phyloP scores from a whole-genome alignment of 2,113 vertebrate species.

The Poeciliopsis occidentalis region DNA sequence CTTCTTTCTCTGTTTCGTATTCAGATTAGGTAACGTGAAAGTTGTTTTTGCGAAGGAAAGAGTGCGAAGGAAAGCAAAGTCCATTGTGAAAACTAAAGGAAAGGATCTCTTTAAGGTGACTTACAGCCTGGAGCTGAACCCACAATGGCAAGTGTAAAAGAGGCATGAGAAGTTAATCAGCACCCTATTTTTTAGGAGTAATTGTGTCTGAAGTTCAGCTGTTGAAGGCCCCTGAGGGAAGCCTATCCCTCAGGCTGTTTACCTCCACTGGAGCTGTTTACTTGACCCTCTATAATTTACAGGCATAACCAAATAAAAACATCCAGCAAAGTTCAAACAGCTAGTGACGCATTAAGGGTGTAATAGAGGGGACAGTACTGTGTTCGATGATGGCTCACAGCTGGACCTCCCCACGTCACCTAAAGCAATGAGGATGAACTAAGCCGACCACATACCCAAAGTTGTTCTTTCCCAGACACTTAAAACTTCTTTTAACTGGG shows the following conservation, averaged over 20 bases:
- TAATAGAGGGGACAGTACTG: constrained; percentile 65
- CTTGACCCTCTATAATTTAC: constrained; percentile 81
- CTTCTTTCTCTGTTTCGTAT: constrained; percentile 51
- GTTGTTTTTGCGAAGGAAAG: constrained; percentile 35
- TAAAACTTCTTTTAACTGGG: constrained; percentile 28
- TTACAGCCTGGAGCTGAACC: constrained; percentile 22
- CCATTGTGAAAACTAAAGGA: constrained; percentile 48
- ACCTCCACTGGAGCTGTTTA: constrained; percentile 77
- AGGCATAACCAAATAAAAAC: constrained; percentile 77
- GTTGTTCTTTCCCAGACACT: constrained; percentile 45
- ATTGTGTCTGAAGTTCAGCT: constrained; percentile 51
- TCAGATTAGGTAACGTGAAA: constrained; percentile 57
- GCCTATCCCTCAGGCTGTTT: constrained; percentile 76
- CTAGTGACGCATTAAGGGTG: constrained; percentile 71
- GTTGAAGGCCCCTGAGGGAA: constrained; percentile 67
- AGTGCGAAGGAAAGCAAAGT: constrained; percentile 43
- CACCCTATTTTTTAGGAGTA: constrained; percentile 28
- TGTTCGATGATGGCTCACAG: constrained; percentile 73
- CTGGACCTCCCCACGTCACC: constrained; percentile 70
- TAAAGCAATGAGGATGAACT: constrained; percentile 33
- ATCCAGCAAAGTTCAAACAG: constrained; percentile 74
- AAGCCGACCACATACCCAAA: constrained; percentile 29
- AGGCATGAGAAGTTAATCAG: constrained; percentile 33
- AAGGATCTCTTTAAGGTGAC: constrained; percentile 35
- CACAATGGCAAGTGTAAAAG: constrained; percentile 30